These are phyloP conservation scores for Nemoura dubitans DNA, from an alignment of 2,888 invertebrate species.

Conservation along the genomic window DNA sequence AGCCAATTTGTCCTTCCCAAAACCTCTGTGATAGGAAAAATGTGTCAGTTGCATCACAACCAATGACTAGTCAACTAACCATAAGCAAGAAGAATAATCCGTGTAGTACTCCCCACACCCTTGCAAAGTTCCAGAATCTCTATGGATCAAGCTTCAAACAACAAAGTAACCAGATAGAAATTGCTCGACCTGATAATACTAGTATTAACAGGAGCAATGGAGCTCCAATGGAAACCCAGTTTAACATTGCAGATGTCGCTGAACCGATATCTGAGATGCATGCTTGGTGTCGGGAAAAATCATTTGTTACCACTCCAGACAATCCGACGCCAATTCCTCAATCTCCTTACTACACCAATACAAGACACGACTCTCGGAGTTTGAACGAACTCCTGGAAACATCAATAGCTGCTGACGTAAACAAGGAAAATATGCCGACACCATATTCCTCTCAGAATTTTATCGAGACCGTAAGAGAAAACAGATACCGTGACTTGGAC, in stretches of 20 bases:
- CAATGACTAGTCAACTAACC: neutral
- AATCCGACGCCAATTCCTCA: neutral
- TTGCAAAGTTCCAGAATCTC: constrained; percentile 15
- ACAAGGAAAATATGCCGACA: neutral
- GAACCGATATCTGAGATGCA: constrained; percentile 4
- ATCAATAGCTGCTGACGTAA: neutral
- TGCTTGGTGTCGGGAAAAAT: neutral
- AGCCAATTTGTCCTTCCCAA: neutral
- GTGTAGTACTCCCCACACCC: neutral
- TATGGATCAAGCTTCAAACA: neutral
- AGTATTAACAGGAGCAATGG: too few relatives aligned
- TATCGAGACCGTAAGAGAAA: neutral
- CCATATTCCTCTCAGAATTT: neutral
- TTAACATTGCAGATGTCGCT: neutral
- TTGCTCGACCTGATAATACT: neutral
- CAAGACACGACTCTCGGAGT: neutral
- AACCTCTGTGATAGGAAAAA: neutral
- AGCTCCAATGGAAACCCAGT: neutral
- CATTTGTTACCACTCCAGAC: neutral
- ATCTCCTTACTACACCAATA: neutral
- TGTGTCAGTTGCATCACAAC: too few relatives aligned
- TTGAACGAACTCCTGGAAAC: neutral
- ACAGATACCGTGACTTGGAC: neutral
- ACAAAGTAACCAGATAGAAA: neutral
- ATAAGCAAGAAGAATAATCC: neutral